These are phyloP conservation scores for Trachops cirrhosus DNA, from an alignment of 2,797 vertebrate species.

Conservation along the genomic window DNA sequence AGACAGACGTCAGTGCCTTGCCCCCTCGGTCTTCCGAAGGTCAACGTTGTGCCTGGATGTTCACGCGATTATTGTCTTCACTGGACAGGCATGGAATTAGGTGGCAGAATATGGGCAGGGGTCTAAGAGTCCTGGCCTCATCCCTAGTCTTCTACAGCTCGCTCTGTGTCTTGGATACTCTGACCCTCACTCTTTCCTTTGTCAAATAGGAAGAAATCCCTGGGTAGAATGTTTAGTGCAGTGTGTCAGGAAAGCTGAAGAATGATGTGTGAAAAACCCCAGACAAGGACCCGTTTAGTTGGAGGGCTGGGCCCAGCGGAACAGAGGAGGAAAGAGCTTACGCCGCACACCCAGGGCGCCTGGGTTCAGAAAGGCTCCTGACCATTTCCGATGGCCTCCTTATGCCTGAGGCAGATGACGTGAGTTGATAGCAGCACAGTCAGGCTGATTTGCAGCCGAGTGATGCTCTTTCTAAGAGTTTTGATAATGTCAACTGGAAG, in stretches of 20 bases:
- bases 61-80: background rate
- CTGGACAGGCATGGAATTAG: background rate
- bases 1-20: background rate
- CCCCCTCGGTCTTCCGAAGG: background rate
- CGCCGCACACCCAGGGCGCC: fast-evolving
- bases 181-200: background rate
- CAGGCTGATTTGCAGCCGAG: background rate
- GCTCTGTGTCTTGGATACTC: background rate
- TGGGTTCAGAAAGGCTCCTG: background rate
- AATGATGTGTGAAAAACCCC: background rate
- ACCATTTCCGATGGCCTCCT: background rate
- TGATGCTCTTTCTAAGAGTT: background rate
- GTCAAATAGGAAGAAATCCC: background rate
- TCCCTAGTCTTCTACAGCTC: background rate
- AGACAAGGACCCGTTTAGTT: background rate
- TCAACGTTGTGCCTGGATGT: background rate
- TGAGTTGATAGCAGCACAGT: too few species aligned
- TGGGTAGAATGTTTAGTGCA: background rate
- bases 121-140: background rate
- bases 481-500: background rate
- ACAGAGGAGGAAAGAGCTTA: background rate
- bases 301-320: background rate
- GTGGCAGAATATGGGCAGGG: background rate
- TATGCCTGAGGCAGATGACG: background rate
- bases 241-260: background rate